A percentile compares a stretch with the other conserved stretches of the same genome.
These are phyloP conservation scores for Plotosus lineatus DNA, from an alignment of 2,113 vertebrate genomes.

Conservation along the genomic window DNA sequence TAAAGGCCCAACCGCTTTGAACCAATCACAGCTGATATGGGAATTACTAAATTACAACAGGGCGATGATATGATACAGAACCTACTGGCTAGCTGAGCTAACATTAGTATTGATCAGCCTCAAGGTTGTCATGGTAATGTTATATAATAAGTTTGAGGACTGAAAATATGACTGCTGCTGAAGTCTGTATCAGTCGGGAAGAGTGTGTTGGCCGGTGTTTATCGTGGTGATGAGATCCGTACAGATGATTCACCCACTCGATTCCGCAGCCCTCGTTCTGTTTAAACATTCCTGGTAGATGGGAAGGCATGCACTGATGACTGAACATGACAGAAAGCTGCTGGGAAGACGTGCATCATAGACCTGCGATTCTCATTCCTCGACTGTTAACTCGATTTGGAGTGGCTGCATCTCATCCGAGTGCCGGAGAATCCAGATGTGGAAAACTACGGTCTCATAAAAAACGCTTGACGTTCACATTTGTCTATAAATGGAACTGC, in stretches of 20 bases:
- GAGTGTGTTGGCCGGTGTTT: background rate
- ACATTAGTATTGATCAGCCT: background rate
- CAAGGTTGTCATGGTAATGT: background rate
- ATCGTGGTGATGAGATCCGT: background rate
- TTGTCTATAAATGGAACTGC: constrained; percentile 40
- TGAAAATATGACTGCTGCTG: background rate
- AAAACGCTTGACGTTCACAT: background rate
- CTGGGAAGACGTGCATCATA: background rate
- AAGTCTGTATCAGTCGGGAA: background rate
- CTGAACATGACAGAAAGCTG: background rate
- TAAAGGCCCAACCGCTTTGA: background rate
- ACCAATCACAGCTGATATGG: background rate
- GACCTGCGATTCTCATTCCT: background rate
- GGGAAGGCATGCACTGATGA: background rate
- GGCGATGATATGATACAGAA: background rate
- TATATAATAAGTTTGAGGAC: background rate
- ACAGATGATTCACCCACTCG: background rate
- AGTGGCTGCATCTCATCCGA: background rate
- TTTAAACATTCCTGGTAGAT: background rate
- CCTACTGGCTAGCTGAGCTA: background rate
- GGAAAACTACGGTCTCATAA: background rate
- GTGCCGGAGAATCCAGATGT: background rate
- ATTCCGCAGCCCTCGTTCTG: background rate
- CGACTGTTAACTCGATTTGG: background rate
- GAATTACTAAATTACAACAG: background rate